These are phyloP conservation scores for Cuculus canorus DNA, from an alignment of 2,797 vertebrate species.

Conservation along the genomic window DNA sequence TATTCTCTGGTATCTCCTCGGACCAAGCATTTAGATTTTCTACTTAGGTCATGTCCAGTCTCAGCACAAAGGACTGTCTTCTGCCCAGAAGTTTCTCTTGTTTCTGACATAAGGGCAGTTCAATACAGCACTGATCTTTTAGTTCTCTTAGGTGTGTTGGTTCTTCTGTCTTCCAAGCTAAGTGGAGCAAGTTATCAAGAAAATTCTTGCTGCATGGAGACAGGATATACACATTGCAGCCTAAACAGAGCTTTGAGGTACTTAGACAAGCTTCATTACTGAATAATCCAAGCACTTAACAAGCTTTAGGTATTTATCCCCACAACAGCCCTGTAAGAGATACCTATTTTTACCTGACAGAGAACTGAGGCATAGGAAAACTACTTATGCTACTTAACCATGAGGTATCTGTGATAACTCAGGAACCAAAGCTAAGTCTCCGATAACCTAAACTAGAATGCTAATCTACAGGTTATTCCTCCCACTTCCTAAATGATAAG, in stretches of 20 bases:
- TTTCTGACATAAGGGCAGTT: neutral
- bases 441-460: constrained; percentile 14
- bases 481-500: constrained; percentile 3
- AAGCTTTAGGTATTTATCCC: constrained; percentile 28
- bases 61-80: neutral
- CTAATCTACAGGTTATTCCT: neutral
- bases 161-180: neutral
- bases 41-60: neutral
- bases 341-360: constrained; percentile 36
- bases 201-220: neutral
- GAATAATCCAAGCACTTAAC: constrained; percentile 25
- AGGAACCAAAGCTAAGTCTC: neutral
- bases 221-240: neutral
- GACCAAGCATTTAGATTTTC: neutral
- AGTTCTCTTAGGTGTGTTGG: neutral
- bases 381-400: constrained; percentile 37
- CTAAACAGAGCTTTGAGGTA: neutral
- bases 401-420: neutral
- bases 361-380: constrained; percentile 39
- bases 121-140: neutral
- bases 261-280: constrained; percentile 21
- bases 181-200: neutral
- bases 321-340: neutral
- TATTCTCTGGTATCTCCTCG: neutral
- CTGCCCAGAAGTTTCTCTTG: neutral